Percentiles rank a stretch among this genome's conserved stretches.
Conservation (phyloP, 2,888 invertebrate genomes). For the Chydorus sphaericus region DNA sequence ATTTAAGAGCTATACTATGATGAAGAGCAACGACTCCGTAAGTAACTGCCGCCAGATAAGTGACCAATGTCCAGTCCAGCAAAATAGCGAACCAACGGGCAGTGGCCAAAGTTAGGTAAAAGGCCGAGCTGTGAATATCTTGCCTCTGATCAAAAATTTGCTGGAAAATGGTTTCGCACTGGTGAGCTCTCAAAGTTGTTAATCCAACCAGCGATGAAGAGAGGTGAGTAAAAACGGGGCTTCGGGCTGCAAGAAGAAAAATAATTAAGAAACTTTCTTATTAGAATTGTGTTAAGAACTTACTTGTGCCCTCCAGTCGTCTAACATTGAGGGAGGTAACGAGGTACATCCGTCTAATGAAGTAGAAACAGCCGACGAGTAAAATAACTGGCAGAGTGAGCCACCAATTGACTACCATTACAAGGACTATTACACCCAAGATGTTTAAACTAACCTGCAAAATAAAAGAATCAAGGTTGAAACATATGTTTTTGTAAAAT, state of each 20-base stretch:
- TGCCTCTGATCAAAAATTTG: constrained; percentile 56
- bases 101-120: constrained; percentile 76
- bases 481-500: not conserved
- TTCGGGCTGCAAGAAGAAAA: constrained; percentile 47
- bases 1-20: constrained; percentile 25
- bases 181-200: constrained; percentile 78
- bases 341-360: constrained; percentile 32
- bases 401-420: constrained; percentile 30
- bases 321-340: constrained; percentile 33
- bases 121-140: constrained; percentile 71
- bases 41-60: constrained; percentile 73
- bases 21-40: constrained; percentile 63
- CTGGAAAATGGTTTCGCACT: constrained; percentile 59
- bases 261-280: constrained; percentile 16
- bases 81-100: constrained; percentile 88
- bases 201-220: constrained; percentile 79
- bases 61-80: constrained; percentile 72
- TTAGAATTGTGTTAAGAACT: too few species aligned
- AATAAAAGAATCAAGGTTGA: not conserved
- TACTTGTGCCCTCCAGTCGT: constrained; percentile 34
- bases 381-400: constrained; percentile 27
- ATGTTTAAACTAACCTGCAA: constrained; percentile 21
- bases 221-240: constrained; percentile 89
- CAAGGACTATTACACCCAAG: constrained; percentile 33
- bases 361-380: constrained; percentile 28